Evolutionary conservation across 2,113 vertebrate species (phyloP).

Genomic region (Gymnorhina tibicen): DNA sequence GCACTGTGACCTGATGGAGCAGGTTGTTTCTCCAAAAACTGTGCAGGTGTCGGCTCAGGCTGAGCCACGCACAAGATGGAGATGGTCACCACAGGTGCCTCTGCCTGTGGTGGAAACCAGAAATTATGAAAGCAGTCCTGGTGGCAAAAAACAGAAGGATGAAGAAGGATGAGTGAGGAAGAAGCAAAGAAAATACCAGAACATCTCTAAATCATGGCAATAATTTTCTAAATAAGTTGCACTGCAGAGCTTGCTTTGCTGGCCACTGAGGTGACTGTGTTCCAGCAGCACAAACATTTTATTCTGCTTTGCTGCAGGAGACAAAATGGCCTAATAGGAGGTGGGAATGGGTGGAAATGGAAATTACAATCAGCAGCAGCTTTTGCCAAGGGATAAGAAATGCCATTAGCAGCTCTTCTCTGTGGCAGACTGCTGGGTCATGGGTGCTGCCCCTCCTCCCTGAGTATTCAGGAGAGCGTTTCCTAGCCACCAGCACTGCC

Average conservation of each 20-base stretch:
- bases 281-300: background rate
- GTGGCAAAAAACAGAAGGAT: background rate
- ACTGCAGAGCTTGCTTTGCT: background rate
- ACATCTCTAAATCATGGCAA: background rate
- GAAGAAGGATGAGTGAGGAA: background rate
- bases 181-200: background rate
- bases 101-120: background rate
- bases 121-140: background rate
- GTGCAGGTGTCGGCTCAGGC: accelerated
- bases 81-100: background rate
- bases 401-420: background rate
- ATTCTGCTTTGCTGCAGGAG: background rate
- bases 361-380: background rate
- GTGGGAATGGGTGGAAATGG: background rate
- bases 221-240: background rate
- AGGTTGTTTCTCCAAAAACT: background rate
- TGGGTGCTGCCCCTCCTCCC: background rate
- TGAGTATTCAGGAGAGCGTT: accelerated
- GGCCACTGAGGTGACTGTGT: background rate
- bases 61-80: background rate
- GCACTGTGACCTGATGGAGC: background rate
- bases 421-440: background rate
- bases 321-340: background rate
- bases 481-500: background rate
- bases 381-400: constrained; percentile 23